phyloP scores from a whole-genome alignment of 2,113 vertebrate genomes.

The Podarcis raffonei region DNA sequence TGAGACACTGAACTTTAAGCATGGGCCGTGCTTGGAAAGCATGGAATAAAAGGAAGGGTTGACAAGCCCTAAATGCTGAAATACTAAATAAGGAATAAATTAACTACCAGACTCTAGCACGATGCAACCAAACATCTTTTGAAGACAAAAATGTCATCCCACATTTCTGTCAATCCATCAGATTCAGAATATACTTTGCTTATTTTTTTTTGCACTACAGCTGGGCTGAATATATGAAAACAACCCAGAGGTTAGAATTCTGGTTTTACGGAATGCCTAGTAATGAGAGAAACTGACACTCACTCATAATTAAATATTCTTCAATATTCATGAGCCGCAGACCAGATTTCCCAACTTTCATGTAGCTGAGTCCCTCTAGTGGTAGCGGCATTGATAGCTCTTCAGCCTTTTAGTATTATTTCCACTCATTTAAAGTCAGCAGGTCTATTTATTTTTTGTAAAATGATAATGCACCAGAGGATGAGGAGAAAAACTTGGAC shows the following conservation, averaged over 20 bases:
- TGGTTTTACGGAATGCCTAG: background rate
- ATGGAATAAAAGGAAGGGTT: too few species aligned
- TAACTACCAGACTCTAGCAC: background rate
- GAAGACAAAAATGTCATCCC: background rate
- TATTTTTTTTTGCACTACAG: background rate
- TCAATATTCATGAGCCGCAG: background rate
- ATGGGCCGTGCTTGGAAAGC: too few species aligned
- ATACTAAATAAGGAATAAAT: background rate
- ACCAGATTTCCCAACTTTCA: background rate
- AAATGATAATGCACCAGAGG: constrained; percentile 29
- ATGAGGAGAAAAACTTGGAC: constrained; percentile 10
- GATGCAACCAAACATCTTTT: background rate
- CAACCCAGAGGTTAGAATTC: background rate
- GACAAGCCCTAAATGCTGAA: background rate
- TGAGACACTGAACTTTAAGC: too few species aligned
- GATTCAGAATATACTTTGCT: background rate
- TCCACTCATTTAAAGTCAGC: constrained; percentile 15
- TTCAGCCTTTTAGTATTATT: constrained; percentile 32
- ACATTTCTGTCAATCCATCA: background rate
- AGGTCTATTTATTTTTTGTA: constrained; percentile 49
- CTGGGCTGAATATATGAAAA: background rate
- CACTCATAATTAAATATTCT: background rate
- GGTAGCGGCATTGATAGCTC: constrained; percentile 38
- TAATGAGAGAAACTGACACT: background rate
- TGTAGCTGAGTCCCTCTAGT: constrained; percentile 71